Base-by-base conservation (phyloP, 2,888 invertebrate species). In the Mesochorus sp. region DNA sequence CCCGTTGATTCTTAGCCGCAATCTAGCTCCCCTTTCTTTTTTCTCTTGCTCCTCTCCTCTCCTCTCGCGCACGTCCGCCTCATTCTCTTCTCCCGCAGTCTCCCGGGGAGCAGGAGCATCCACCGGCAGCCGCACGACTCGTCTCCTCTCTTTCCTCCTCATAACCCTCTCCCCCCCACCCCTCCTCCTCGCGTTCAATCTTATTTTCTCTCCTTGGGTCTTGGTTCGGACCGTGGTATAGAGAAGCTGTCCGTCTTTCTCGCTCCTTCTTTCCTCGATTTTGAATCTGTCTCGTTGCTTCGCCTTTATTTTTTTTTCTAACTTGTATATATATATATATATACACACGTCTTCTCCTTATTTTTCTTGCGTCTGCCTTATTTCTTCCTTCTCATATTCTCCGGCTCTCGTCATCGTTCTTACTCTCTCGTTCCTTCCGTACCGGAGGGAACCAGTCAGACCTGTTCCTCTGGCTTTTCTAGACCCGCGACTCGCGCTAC, bases 381-480 rank as follows among this genome's bases (percentile, higher is more conserved):
- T 67, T 31, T 67, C 66, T 51, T 73, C 42, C 28, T 28, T 24
- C 17, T 34, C 62, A 34, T 26, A 10, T 21, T n/a, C n/a, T n/a
- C n/a, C n/a, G n/a, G n/a, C n/a, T n/a, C n/a, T n/a, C n/a, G n/a
- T n/a, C n/a, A n/a, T n/a, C n/a, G n/a, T n/a, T n/a, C n/a, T n/a
- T n/a, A n/a, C 59, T 59, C 42, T 53, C 31, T 21, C 28, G 51
- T 55, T 26, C 34, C 37, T 70, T 68, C 57, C 78, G 74, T 53
- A 68, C 77, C 57, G 57, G 53, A 55, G 72, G 57, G 67, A 80
- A 80, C 80, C 75, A 51, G 80, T 79, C 72, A 79, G 75, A 80
- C 80, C 80, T 79, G 80, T 80, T 80, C 51, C 51, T 42, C 78
- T 62, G 64, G 85, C 84, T 84, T 84, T 34, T 34, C 47, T 62